Evolutionary conservation across 2,113 vertebrate genomes (phyloP).

Genomic region (Ptychochromis oligacanthus): DNA sequence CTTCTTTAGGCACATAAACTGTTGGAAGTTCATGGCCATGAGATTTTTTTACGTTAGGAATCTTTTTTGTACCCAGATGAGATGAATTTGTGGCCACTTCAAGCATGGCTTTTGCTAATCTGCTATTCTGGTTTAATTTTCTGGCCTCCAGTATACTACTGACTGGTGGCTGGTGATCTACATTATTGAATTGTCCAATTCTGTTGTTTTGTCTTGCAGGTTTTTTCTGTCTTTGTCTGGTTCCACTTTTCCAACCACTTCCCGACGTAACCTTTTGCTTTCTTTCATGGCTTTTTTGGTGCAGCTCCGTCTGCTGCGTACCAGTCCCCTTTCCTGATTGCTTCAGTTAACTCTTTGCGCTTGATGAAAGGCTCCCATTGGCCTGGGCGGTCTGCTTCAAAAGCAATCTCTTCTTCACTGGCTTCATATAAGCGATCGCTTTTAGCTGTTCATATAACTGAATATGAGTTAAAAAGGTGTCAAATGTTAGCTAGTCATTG

Average conservation of each 20-base stretch:
- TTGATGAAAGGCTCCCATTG: slow-evolving; percentile 33
- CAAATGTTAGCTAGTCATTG: too few relatives aligned
- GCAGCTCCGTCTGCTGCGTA: not conserved
- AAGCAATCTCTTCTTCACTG: slow-evolving; percentile 7
- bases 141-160: not conserved
- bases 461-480: too few relatives aligned
- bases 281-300: not conserved
- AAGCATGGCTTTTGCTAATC: slow-evolving; percentile 23
- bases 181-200: not conserved
- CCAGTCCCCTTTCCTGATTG: slow-evolving; percentile 31
- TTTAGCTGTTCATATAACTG: too few relatives aligned
- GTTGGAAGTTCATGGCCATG: not conserved
- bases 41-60: accelerated
- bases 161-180: slow-evolving; percentile 31
- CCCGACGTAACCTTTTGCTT: not conserved
- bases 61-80: not conserved
- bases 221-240: not conserved
- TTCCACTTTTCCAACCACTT: not conserved
- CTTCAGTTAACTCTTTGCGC: slow-evolving; percentile 10
- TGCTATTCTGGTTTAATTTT: slow-evolving; percentile 10
- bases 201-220: accelerated
- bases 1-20: not conserved
- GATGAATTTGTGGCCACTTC: slow-evolving; percentile 13
- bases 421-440: too few relatives aligned
- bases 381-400: not conserved